Percentiles rank a stretch among this genome's conserved stretches.
Evolutionary conservation across 2,797 vertebrate species (phyloP).

Genomic region (Lagorchestes hirsutus): DNA sequence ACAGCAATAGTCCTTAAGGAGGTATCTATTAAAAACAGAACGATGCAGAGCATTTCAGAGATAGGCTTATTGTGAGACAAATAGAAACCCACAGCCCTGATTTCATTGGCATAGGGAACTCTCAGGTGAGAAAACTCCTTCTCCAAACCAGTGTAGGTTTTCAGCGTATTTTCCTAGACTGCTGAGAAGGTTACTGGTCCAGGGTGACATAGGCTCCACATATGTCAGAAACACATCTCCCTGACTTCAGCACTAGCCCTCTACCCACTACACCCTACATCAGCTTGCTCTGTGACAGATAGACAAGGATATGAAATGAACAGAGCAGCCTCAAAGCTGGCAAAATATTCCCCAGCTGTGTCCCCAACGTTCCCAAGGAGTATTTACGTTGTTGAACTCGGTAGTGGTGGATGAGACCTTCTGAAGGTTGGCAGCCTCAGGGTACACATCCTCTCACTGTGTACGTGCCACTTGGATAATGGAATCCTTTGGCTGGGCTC

Average conservation of each 20-base stretch:
- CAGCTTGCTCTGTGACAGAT: neutral
- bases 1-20: neutral
- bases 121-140: neutral
- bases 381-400: slow-evolving; percentile 62
- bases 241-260: neutral
- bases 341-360: slow-evolving; percentile 32
- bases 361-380: slow-evolving; percentile 61
- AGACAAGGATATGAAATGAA: slow-evolving; percentile 12
- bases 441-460: slow-evolving; percentile 64
- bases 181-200: neutral
- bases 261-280: neutral
- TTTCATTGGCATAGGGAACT: neutral
- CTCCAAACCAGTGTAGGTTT: neutral
- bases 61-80: neutral
- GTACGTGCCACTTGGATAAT: slow-evolving; percentile 71
- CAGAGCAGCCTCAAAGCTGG: slow-evolving; percentile 26
- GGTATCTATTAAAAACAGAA: slow-evolving; percentile 33
- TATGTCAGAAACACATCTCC: neutral
- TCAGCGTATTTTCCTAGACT: neutral
- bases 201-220: neutral
- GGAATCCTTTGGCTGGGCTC: slow-evolving; percentile 69
- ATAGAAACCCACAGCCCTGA: neutral
- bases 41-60: neutral
- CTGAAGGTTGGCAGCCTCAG: slow-evolving; percentile 56
- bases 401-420: slow-evolving; percentile 66